These are phyloP conservation scores for Heliothis subflexa DNA, from an alignment of 1,140 invertebrate species.

Conservation along the genomic window DNA sequence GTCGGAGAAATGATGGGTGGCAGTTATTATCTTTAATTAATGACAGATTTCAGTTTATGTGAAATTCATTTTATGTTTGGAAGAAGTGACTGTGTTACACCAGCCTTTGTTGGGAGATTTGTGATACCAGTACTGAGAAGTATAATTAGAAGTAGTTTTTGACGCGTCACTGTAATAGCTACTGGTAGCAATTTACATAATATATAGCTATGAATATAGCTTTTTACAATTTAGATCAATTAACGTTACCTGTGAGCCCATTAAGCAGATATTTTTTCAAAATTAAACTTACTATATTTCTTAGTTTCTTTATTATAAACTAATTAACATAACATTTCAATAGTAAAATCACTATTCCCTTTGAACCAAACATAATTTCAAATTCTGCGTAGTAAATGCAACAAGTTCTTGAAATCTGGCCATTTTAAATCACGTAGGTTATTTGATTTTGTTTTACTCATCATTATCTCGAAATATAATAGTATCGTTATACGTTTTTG, in stretches of 20 bases:
- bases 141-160: background rate
- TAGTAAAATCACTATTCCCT: too few relatives aligned
- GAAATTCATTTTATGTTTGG: conserved; percentile 23
- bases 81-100: background rate
- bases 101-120: conserved; percentile 5
- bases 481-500: background rate
- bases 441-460: too few relatives aligned
- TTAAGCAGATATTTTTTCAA: too few relatives aligned
- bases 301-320: too few relatives aligned
- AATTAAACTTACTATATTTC: too few relatives aligned
- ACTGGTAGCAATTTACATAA: background rate
- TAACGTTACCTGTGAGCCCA: too few relatives aligned
- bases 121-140: background rate
- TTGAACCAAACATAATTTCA: too few relatives aligned
- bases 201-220: background rate
- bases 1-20: conserved; percentile 40
- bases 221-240: background rate
- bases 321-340: too few relatives aligned
- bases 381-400: too few relatives aligned
- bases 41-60: conserved; percentile 30
- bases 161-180: background rate
- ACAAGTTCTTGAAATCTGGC: background rate
- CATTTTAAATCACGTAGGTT: background rate
- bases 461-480: background rate
- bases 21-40: conserved; percentile 40